Conservation (phyloP, 2,888 invertebrate species). For the Agonum fuliginosum region DNA sequence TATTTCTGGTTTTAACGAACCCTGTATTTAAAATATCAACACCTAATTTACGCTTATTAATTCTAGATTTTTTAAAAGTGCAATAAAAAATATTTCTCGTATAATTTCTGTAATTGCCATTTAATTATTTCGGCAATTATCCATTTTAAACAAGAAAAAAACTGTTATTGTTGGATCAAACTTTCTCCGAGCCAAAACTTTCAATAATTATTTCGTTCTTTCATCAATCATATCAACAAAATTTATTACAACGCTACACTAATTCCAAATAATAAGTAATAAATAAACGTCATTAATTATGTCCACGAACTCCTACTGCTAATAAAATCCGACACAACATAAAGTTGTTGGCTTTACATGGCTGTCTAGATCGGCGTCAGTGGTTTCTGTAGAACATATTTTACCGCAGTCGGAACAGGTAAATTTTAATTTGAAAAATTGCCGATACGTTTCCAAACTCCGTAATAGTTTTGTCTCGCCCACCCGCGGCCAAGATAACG, state of each 20-base stretch:
- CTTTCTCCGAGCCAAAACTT: constrained; percentile 29
- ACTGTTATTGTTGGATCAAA: constrained; percentile 20
- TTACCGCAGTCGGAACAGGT: constrained; percentile 44
- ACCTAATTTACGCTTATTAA: constrained; percentile 33
- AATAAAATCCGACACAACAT: constrained; percentile 17
- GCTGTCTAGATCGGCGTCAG: constrained; percentile 1
- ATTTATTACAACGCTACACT: constrained; percentile 23
- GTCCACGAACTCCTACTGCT: constrained; percentile 8
- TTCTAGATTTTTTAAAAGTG: background rate
- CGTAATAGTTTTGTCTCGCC: constrained; percentile 55
- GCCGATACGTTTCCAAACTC: constrained; percentile 49
- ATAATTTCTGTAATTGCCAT: constrained; percentile 25
- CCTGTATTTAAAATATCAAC: constrained; percentile 27
- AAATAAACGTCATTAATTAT: constrained; percentile 32
- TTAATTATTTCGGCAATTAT: constrained; percentile 12
- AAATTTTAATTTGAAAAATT: constrained; percentile 57
- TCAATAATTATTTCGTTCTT: constrained; percentile 37
- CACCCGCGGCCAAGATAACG: constrained; percentile 19
- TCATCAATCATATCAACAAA: constrained; percentile 15
- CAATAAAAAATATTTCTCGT: constrained; percentile 1
- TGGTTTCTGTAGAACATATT: constrained; percentile 28
- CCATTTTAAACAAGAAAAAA: constrained; percentile 18
- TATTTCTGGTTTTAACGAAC: constrained; percentile 5
- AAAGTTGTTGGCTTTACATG: background rate
- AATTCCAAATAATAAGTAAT: constrained; percentile 32